Conservation (phyloP, 37 sponge, comb jelly and placozoan species). For the Bolinopsis microptera region DNA sequence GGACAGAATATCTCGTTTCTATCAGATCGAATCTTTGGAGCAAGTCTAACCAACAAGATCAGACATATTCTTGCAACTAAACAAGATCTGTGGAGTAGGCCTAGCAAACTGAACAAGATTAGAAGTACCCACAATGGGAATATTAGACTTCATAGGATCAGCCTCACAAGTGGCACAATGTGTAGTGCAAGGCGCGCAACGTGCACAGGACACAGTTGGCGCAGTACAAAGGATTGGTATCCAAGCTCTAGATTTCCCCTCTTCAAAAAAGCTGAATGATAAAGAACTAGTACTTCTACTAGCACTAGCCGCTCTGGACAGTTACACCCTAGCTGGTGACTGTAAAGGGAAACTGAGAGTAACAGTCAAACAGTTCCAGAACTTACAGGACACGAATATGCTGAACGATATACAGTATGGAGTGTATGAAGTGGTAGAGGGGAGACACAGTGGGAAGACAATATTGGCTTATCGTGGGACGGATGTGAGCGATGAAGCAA, state of each 20-base stretch:
- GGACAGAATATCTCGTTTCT: too few relatives aligned
- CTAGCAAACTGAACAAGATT: too few relatives aligned
- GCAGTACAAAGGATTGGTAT: background rate
- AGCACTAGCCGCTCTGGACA: background rate
- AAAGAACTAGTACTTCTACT: background rate
- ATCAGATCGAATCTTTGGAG: too few relatives aligned
- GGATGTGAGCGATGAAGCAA: too few relatives aligned
- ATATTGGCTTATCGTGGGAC: background rate
- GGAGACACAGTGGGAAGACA: background rate
- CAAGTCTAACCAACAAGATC: too few relatives aligned
- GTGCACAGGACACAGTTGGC: background rate
- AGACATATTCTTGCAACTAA: too few relatives aligned
- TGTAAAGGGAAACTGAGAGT: background rate
- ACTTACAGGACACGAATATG: background rate
- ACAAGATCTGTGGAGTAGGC: too few relatives aligned
- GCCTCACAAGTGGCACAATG: background rate
- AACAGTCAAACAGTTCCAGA: background rate
- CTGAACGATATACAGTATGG: background rate
- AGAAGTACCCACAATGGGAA: too few relatives aligned
- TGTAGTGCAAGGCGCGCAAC: background rate
- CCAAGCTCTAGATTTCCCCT: background rate
- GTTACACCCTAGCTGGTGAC: background rate
- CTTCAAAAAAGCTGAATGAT: background rate
- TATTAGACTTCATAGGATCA: too few relatives aligned
- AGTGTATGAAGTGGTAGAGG: background rate